A percentile compares a stretch with the other conserved stretches of the same genome.
phyloP scores from a whole-genome alignment of 2,888 invertebrate genomes.

The Platycnemis pennipes region DNA sequence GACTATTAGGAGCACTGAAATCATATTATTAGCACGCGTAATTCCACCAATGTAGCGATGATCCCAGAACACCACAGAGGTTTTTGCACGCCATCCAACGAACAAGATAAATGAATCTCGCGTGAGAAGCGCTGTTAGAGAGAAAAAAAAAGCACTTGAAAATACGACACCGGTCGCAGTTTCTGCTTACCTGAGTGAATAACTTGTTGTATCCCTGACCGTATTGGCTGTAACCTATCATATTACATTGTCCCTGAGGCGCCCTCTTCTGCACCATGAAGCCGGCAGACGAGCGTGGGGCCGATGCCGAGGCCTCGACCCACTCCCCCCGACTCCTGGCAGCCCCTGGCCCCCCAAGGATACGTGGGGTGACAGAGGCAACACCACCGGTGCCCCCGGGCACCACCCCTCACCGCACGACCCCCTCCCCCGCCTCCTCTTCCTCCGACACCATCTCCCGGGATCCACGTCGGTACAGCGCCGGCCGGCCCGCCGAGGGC shows the following conservation, averaged over 20 bases:
- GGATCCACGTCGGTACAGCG: conserved; percentile 65
- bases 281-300: conserved; percentile 57
- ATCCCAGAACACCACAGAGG: neutral
- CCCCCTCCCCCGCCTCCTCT: conserved; percentile 81
- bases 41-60: neutral
- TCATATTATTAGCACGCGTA: neutral
- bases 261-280: conserved; percentile 78
- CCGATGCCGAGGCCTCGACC: conserved; percentile 20
- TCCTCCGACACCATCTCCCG: conserved; percentile 69
- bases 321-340: conserved; percentile 37
- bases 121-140: neutral
- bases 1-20: neutral
- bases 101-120: neutral
- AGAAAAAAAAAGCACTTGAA: conserved; percentile 9
- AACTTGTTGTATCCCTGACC: conserved; percentile 91
- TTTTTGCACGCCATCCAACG: neutral
- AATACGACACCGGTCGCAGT: neutral
- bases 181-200: conserved; percentile 86
- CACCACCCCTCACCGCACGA: conserved; percentile 78
- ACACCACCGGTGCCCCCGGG: conserved; percentile 56
- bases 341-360: conserved; percentile 33
- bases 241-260: conserved; percentile 80
- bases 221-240: conserved; percentile 89
- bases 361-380: conserved; percentile 56
- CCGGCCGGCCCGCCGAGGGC: conserved; percentile 66